Conservation (phyloP, 2,113 vertebrate species). For the Python bivittatus region DNA sequence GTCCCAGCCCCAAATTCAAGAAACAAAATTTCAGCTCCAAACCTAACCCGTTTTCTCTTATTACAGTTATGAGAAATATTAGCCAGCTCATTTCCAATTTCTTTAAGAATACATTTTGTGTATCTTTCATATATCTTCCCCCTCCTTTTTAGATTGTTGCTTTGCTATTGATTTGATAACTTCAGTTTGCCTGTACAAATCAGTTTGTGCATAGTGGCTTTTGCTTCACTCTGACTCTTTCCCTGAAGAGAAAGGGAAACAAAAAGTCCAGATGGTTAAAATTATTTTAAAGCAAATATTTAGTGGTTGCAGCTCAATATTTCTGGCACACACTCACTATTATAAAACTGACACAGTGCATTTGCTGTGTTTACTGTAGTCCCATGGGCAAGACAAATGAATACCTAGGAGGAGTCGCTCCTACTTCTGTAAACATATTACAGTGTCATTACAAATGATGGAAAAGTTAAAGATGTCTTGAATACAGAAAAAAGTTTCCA, state of each 20-base stretch:
- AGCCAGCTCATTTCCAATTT: conserved; percentile 67
- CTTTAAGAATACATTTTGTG: conserved; percentile 64
- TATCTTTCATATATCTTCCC: conserved; percentile 64
- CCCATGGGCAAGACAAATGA: conserved; percentile 70
- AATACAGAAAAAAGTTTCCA: conserved; percentile 17
- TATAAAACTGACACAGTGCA: conserved; percentile 72
- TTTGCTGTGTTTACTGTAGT: conserved; percentile 77
- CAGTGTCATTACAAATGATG: conserved; percentile 55
- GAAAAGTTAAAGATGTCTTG: conserved; percentile 40
- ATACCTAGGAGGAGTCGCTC: conserved; percentile 67
- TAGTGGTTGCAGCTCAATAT: conserved; percentile 76
- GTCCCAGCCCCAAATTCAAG: conserved; percentile 18
- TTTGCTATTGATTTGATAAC: conserved; percentile 72
- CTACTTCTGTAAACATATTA: conserved; percentile 37
- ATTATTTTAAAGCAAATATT: conserved; percentile 80
- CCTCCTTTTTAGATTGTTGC: conserved; percentile 68
- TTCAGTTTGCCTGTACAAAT: conserved; percentile 72
- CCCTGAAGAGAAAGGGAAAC: conserved; percentile 67
- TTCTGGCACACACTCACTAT: conserved; percentile 75
- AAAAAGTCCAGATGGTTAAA: conserved; percentile 80
- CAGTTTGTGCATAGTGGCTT: conserved; percentile 71
- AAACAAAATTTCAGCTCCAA: conserved; percentile 54
- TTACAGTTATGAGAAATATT: conserved; percentile 66
- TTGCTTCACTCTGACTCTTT: conserved; percentile 60
- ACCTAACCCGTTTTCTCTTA: conserved; percentile 60